These are phyloP conservation scores for Drosophila persimilis DNA, from an alignment of 1,140 invertebrate species.

Conservation along the genomic window DNA sequence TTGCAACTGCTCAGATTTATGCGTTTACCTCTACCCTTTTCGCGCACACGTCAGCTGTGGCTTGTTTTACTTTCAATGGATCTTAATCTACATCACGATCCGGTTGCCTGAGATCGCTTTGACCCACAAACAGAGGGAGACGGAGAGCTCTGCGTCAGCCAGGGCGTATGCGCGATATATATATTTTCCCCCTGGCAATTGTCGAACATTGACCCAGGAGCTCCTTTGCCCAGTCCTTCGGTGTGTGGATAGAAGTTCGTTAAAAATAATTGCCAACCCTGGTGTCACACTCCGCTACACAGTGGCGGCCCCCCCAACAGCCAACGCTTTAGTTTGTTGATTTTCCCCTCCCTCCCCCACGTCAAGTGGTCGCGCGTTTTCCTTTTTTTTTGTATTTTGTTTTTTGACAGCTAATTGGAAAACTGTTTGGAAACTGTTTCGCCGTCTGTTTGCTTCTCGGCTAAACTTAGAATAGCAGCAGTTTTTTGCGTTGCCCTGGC, in stretches of 20 bases:
- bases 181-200: conserved; percentile 10
- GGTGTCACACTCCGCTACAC: conserved; percentile 22
- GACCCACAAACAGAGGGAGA: conserved; percentile 21
- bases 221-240: neutral
- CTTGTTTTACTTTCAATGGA: conserved; percentile 59
- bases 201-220: conserved; percentile 64
- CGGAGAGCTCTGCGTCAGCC: neutral
- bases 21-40: conserved; percentile 1
- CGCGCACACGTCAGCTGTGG: conserved; percentile 42
- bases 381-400: conserved; percentile 8
- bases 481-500: conserved; percentile 22
- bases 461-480: neutral
- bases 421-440: conserved; percentile 48
- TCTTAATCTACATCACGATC: conserved; percentile 41
- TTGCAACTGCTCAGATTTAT: conserved; percentile 40
- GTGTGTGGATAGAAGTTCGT: conserved; percentile 40
- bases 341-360: conserved; percentile 9
- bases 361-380: conserved; percentile 20
- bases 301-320: neutral
- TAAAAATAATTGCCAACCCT: conserved; percentile 71
- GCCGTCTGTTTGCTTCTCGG: conserved; percentile 18
- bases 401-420: conserved; percentile 66
- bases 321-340: conserved; percentile 34
- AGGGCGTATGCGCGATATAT: conserved; percentile 64
- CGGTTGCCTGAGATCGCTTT: conserved; percentile 31